Evolutionary conservation across 2,113 vertebrate species (phyloP).

Genomic region (Siniperca knerii): DNA sequence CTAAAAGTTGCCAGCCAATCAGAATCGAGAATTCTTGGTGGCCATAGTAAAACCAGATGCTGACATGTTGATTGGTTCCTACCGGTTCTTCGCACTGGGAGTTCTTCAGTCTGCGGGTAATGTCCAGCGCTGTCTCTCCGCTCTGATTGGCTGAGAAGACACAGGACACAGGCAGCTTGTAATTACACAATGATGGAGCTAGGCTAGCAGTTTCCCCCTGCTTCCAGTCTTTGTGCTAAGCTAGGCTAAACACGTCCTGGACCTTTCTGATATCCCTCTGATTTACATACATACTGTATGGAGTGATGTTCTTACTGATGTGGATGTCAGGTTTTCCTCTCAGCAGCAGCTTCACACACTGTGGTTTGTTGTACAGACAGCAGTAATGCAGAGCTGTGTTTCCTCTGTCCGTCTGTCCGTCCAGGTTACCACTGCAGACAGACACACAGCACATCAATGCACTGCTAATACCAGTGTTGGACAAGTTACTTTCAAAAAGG

Average conservation of each 20-base stretch:
- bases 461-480: too few relatives aligned
- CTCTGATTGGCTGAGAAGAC: conserved; percentile 88
- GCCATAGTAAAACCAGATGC: neutral
- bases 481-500: too few relatives aligned
- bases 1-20: neutral
- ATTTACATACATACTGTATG: too few relatives aligned
- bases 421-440: conserved; percentile 15
- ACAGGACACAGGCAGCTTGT: conserved; percentile 5
- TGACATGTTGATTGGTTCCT: neutral
- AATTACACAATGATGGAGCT: neutral
- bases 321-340: conserved; percentile 35
- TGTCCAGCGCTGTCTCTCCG: conserved; percentile 90
- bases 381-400: conserved; percentile 38
- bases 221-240: neutral
- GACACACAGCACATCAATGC: neutral
- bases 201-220: neutral
- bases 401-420: conserved; percentile 13
- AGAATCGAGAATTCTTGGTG: neutral
- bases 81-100: conserved; percentile 87
- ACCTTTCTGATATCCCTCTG: neutral
- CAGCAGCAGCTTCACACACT: conserved; percentile 34
- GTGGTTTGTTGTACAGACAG: conserved; percentile 23
- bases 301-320: conserved; percentile 7
- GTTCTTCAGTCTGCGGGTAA: conserved; percentile 87
- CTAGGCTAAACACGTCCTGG: neutral